Evolutionary conservation across 1,140 invertebrate genomes (phyloP), one percentile per base, ranked within the genome.

Genomic region (Chironomus tepperi): DNA sequence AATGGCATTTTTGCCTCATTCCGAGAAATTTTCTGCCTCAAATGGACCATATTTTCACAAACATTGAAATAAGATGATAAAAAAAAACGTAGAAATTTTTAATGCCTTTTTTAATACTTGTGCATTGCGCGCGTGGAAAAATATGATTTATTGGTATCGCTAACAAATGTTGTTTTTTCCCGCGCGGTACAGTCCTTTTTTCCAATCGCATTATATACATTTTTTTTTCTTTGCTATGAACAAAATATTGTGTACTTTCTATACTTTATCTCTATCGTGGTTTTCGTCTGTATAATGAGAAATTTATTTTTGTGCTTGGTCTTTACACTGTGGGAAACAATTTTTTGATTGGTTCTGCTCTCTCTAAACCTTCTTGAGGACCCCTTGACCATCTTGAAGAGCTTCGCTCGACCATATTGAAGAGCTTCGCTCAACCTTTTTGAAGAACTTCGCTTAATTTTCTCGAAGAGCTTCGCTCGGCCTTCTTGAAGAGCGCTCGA

Each of bases 121-220:
- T 16, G 18, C 65, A 7, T 15, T 9, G 19, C 65, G 47, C 47
- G 47, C n/a, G 47, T 57, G 16, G 19, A 21, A 70, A 70, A 70
- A 70, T 70, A 70, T 70, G 65, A 70, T 70, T 70, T 70, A 70
- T 70, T 70, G 65, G 10, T 70, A 70, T 70, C 65, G 65, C 19
- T 18, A 70, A 70, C 65, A 70, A 70, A 70, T 70, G 65, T 70
- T 70, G 47, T 57, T 67, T 67, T 18, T 67, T 19, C 64, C 1
- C 16, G 1, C 16, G 16, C n/a, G 18, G 7, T 16, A 67, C 8
- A 70, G n/a, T 70, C 65, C 47, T 7, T 18, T 18, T 18, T 9
- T 70, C 18, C 47, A 57, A 57, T 57, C 47, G 47, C 12, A n/a
- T 57, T 57, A 57, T 2, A 70, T 19, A 70, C 8, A 57, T 57